These are phyloP conservation scores for Abrostola tripartita DNA, from an alignment of 2,888 invertebrate species.

Conservation along the genomic window DNA sequence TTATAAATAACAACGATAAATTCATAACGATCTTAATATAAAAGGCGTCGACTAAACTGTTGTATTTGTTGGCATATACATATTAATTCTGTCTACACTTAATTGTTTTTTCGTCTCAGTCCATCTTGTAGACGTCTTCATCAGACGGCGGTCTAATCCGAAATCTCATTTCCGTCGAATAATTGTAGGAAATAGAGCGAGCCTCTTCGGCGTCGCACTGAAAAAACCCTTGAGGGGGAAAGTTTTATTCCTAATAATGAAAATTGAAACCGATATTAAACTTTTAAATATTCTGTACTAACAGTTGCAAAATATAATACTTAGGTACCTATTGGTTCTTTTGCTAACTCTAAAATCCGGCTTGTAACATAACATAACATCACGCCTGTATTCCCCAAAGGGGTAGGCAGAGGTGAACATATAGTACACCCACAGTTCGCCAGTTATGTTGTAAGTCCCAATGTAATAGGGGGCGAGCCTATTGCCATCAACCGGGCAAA, in stretches of 20 bases:
- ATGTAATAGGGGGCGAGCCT: too few relatives aligned
- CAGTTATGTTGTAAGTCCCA: too few relatives aligned
- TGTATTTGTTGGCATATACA: slow-evolving; percentile 12
- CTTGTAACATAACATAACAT: too few relatives aligned
- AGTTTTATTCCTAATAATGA: slow-evolving; percentile 27
- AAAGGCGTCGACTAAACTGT: not conserved
- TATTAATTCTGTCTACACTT: slow-evolving; percentile 68
- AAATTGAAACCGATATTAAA: slow-evolving; percentile 17
- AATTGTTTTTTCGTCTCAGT: slow-evolving; percentile 75
- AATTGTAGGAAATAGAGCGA: slow-evolving; percentile 76
- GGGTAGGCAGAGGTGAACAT: too few relatives aligned
- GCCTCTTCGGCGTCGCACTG: slow-evolving; percentile 36
- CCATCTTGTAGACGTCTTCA: slow-evolving; percentile 71
- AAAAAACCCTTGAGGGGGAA: slow-evolving; percentile 36
- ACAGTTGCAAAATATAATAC: too few relatives aligned
- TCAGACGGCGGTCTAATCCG: slow-evolving; percentile 75
- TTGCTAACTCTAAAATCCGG: too few relatives aligned
- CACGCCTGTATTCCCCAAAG: too few relatives aligned
- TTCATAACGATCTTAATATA: not conserved
- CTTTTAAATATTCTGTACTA: not conserved
- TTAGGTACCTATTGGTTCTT: too few relatives aligned
- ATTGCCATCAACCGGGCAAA: too few relatives aligned
- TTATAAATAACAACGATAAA: too few relatives aligned
- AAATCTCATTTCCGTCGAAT: slow-evolving; percentile 82
- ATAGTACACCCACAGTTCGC: too few relatives aligned